Conservation (phyloP, 1,140 invertebrate species). For the Drosophila sp. region DNA sequence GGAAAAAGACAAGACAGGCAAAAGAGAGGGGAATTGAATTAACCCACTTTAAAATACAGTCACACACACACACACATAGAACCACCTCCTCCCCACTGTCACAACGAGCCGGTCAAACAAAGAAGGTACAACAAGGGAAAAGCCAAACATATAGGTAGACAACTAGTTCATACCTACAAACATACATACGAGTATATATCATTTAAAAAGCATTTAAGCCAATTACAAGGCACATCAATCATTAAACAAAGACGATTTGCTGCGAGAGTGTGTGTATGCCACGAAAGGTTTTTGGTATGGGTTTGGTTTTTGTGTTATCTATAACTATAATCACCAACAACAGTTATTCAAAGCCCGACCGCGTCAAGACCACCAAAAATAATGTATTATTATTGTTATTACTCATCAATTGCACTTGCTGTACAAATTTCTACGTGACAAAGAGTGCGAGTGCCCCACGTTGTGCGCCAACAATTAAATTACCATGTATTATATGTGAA, state of each 20-base stretch:
- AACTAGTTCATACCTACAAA: background rate
- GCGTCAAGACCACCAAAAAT: background rate
- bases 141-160: conserved; percentile 2
- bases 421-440: background rate
- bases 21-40: conserved; percentile 18
- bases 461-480: background rate
- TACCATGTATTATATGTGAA: background rate
- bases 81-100: background rate
- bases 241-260: conserved; percentile 46
- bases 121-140: conserved; percentile 40
- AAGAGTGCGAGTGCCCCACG: too few relatives aligned
- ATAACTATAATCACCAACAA: background rate
- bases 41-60: conserved; percentile 28
- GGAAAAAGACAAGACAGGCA: background rate
- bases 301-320: background rate
- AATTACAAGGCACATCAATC: conserved; percentile 70
- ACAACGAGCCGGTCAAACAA: conserved; percentile 29
- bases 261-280: conserved; percentile 8
- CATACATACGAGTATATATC: conserved; percentile 29
- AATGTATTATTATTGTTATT: background rate
- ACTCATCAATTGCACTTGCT: background rate
- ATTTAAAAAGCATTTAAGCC: conserved; percentile 65
- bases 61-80: background rate
- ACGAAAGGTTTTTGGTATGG: conserved; percentile 9
- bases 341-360: background rate